A percentile compares a stretch with the other conserved stretches of the same genome.
Conservation (phyloP, 2,888 invertebrate species). For the Morpho achilles region DNA sequence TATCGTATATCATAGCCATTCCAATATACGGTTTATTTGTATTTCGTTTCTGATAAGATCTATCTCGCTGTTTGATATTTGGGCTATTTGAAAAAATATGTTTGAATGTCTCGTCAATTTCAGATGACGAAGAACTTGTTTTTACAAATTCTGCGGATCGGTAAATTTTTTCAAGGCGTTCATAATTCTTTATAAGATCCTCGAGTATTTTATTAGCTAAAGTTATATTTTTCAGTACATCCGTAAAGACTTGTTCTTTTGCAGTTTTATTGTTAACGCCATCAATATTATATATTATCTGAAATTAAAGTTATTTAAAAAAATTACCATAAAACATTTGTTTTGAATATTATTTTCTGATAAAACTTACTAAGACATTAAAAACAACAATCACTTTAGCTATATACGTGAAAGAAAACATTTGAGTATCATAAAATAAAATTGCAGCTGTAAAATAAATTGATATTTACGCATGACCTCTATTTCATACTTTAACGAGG, state of each 20-base stretch:
- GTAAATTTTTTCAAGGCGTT: conserved; percentile 45
- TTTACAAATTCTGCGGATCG: conserved; percentile 21
- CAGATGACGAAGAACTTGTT: conserved; percentile 11
- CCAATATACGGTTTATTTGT: conserved; percentile 7
- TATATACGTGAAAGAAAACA: conserved; percentile 37
- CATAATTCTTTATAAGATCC: conserved; percentile 50
- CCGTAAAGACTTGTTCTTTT: conserved; percentile 36
- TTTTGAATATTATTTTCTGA: conserved; percentile 2
- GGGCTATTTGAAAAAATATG: neutral
- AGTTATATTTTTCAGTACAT: conserved; percentile 55
- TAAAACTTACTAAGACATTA: conserved; percentile 2
- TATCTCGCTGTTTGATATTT: conserved; percentile 6
- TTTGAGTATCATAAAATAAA: conserved; percentile 31
- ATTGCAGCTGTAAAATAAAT: conserved; percentile 4
- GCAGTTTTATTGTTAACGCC: conserved; percentile 5
- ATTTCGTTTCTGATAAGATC: conserved; percentile 5
- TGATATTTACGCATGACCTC: conserved; percentile 1
- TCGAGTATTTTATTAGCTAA: conserved; percentile 48
- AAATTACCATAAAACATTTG: conserved; percentile 1
- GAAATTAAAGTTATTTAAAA: conserved; percentile 9
- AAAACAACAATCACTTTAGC: conserved; percentile 1
- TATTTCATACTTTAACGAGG: neutral
- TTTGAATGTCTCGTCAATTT: conserved; percentile 15
- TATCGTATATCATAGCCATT: conserved; percentile 19
- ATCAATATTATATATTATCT: conserved; percentile 22